Conservation (phyloP, 2,888 invertebrate genomes). For the Cryptocephalus moraei region DNA sequence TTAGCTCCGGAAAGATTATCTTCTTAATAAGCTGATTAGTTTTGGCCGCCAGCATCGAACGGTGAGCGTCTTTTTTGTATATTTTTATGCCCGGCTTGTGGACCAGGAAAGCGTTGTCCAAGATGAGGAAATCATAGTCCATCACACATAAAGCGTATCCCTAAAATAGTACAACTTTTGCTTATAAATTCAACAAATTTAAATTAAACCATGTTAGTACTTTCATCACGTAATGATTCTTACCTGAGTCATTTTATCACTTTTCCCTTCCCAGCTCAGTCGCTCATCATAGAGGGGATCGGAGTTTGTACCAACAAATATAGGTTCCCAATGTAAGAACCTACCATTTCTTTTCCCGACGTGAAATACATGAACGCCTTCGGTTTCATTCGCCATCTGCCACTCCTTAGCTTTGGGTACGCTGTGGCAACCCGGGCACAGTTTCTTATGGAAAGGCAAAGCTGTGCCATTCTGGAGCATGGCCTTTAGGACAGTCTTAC, state of each 20-base stretch:
- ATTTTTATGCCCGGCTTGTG: conserved; percentile 88
- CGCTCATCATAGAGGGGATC: conserved; percentile 87
- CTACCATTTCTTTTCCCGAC: conserved; percentile 71
- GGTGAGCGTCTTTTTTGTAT: conserved; percentile 65
- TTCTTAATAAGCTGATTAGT: conserved; percentile 69
- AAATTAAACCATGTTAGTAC: not conserved
- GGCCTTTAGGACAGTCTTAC: conserved; percentile 55
- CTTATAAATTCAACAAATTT: not conserved
- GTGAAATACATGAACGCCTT: conserved; percentile 69
- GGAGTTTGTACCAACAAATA: conserved; percentile 81
- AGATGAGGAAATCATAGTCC: conserved; percentile 85
- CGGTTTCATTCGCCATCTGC: conserved; percentile 63
- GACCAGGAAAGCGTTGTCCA: conserved; percentile 87
- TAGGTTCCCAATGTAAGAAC: conserved; percentile 85
- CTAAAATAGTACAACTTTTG: conserved; percentile 39
- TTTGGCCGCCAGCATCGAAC: conserved; percentile 64
- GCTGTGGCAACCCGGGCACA: conserved; percentile 82
- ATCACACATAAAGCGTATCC: conserved; percentile 83
- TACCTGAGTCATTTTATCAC: conserved; percentile 95
- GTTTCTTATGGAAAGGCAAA: conserved; percentile 84
- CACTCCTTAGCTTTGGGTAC: conserved; percentile 79
- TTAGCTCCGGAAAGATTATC: conserved; percentile 75
- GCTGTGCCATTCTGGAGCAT: conserved; percentile 71
- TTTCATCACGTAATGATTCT: conserved; percentile 4
- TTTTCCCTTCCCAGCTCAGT: conserved; percentile 89